These are phyloP conservation scores for Linnaemya tessellans DNA, from an alignment of 2,888 invertebrate species.

Conservation along the genomic window DNA sequence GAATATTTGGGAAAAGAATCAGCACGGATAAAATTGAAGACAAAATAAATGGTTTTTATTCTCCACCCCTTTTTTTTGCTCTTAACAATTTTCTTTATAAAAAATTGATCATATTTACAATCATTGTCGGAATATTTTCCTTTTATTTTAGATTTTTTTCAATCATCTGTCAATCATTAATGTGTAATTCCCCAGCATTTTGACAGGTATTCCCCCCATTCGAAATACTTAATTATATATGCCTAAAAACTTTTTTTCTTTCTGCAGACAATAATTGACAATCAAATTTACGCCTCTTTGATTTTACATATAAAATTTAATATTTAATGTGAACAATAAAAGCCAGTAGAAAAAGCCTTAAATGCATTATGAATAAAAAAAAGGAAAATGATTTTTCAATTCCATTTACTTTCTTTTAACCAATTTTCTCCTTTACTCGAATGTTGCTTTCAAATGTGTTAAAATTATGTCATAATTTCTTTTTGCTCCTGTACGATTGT, in stretches of 20 bases:
- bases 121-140: no score
- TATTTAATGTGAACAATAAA: background rate
- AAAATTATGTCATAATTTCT: slow-evolving; percentile 55
- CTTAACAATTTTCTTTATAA: no score
- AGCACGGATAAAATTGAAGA: no score
- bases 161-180: background rate
- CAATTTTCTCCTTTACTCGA: background rate
- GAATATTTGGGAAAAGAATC: no score
- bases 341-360: background rate
- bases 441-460: slow-evolving; percentile 34
- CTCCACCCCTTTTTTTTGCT: no score
- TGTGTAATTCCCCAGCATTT: background rate
- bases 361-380: slow-evolving; percentile 19
- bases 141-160: no score
- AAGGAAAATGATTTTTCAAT: background rate
- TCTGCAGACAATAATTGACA: no score
- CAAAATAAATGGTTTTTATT: no score
- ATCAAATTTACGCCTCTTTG: slow-evolving; percentile 1
- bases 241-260: background rate
- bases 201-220: background rate
- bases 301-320: slow-evolving; percentile 14
- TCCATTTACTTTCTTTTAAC: slow-evolving; percentile 15
- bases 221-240: background rate
- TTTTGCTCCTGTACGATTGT: background rate
- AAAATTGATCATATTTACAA: no score